These are phyloP conservation scores for Pantherophis guttatus DNA, from an alignment of 2,113 vertebrate genomes.

Conservation along the genomic window DNA sequence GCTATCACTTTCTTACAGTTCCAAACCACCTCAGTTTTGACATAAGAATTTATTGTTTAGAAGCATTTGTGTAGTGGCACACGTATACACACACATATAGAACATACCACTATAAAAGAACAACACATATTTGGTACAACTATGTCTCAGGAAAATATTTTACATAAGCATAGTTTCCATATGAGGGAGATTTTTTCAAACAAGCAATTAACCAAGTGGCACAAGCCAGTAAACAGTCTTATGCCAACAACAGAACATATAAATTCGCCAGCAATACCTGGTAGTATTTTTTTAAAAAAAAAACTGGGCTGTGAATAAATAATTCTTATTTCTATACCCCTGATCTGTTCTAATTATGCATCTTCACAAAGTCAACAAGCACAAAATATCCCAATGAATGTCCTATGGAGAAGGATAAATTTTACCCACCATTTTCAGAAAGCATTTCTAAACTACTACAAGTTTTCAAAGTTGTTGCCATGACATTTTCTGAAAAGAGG, in stretches of 20 bases:
- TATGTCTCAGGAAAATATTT: neutral
- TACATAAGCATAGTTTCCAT: neutral
- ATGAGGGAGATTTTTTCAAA: neutral
- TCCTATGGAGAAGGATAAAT: neutral
- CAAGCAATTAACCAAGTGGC: neutral
- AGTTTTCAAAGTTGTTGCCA: neutral
- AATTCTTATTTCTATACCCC: neutral
- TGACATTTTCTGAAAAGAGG: neutral
- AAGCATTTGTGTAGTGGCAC: neutral
- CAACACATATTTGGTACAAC: neutral
- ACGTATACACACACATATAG: no score
- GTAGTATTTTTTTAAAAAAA: neutral
- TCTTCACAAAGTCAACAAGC: neutral
- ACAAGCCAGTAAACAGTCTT: neutral
- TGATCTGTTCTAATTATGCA: neutral
- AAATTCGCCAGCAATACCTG: neutral
- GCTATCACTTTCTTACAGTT: neutral
- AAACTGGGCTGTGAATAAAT: neutral
- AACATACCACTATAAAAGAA: neutral
- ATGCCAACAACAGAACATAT: neutral
- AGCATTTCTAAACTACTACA: neutral
- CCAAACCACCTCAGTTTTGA: neutral
- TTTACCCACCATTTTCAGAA: neutral
- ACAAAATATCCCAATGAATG: neutral
- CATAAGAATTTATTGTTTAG: neutral